A percentile compares a stretch with the other conserved stretches of the same genome.
phyloP scores from a whole-genome alignment of 2,888 invertebrate genomes.

The Pseudolycoriella hygida region DNA sequence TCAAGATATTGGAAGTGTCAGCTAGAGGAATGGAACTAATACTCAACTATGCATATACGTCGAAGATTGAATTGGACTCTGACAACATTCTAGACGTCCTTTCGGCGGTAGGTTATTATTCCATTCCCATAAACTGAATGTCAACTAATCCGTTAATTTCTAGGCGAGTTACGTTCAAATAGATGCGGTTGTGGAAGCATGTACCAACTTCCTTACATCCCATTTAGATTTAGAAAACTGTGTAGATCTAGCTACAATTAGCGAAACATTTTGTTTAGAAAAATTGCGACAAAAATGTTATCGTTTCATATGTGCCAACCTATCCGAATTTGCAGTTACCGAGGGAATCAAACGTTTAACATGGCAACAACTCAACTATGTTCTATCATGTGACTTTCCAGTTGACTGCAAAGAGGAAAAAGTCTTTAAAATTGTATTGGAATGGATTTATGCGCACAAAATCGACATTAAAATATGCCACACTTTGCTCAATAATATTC shows the following conservation, averaged over 20 bases:
- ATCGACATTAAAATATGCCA: constrained; percentile 11
- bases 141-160: too few relatives aligned
- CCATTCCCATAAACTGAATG: too few relatives aligned
- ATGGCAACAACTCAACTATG: constrained; percentile 38
- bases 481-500: constrained; percentile 17
- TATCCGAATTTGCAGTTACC: constrained; percentile 39
- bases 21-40: constrained; percentile 44
- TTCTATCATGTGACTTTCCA: constrained; percentile 46
- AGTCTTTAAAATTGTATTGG: constrained; percentile 37
- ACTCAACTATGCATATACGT: constrained; percentile 52
- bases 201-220: constrained; percentile 43
- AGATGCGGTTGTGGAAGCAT: constrained; percentile 44
- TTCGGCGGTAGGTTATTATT: constrained; percentile 37
- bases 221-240: constrained; percentile 42
- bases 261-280: constrained; percentile 46
- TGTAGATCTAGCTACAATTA: constrained; percentile 49
- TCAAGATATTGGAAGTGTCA: constrained; percentile 45
- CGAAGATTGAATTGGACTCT: constrained; percentile 39
- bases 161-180: constrained; percentile 47
- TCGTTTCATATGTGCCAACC: constrained; percentile 43
- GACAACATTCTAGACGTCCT: constrained; percentile 49
- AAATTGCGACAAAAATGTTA: constrained; percentile 40
- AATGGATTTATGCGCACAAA: constrained; percentile 31
- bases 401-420: constrained; percentile 47
- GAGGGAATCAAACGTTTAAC: constrained; percentile 38